Percentiles rank a stretch among this genome's conserved stretches.
phyloP scores from a whole-genome alignment of 1,140 invertebrate species.

The Dinothrombium tinctorium region DNA sequence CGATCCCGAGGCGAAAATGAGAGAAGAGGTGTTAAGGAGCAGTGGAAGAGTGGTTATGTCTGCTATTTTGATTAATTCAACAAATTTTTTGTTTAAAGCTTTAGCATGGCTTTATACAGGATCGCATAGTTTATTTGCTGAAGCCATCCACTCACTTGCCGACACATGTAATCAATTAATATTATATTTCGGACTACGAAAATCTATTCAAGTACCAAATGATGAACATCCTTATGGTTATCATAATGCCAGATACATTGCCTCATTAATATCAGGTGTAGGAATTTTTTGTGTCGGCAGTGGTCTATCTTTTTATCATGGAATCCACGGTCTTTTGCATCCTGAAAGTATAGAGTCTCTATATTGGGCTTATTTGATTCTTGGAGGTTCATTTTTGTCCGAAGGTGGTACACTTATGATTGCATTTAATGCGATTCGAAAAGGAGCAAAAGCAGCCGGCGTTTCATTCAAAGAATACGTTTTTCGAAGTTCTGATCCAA shows the following conservation, averaged over 20 bases:
- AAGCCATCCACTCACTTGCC: conserved; percentile 84
- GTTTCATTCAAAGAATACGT: conserved; percentile 32
- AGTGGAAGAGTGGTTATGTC: conserved; percentile 67
- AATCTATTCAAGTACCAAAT: conserved; percentile 56
- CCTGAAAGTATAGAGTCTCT: conserved; percentile 53
- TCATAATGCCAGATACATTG: conserved; percentile 86
- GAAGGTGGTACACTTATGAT: conserved; percentile 68
- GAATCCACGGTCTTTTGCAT: conserved; percentile 57
- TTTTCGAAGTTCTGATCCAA: conserved; percentile 47
- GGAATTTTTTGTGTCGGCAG: conserved; percentile 93
- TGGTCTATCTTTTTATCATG: conserved; percentile 84
- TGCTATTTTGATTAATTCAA: conserved; percentile 62
- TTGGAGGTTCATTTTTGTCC: conserved; percentile 64
- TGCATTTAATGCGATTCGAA: conserved; percentile 66
- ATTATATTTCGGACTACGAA: conserved; percentile 77
- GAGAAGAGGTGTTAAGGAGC: conserved; percentile 37
- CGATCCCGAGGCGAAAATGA: conserved; percentile 17
- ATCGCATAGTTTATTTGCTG: conserved; percentile 89
- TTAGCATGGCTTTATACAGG: conserved; percentile 72
- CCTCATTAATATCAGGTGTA: conserved; percentile 87
- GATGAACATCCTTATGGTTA: conserved; percentile 46
- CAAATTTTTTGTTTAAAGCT: conserved; percentile 39
- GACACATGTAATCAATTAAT: conserved; percentile 79
- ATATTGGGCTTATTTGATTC: conserved; percentile 68
- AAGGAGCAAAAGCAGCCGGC: conserved; percentile 47